These are phyloP conservation scores for Iphiclides podalirius DNA, from an alignment of 2,888 invertebrate species.

Conservation along the genomic window DNA sequence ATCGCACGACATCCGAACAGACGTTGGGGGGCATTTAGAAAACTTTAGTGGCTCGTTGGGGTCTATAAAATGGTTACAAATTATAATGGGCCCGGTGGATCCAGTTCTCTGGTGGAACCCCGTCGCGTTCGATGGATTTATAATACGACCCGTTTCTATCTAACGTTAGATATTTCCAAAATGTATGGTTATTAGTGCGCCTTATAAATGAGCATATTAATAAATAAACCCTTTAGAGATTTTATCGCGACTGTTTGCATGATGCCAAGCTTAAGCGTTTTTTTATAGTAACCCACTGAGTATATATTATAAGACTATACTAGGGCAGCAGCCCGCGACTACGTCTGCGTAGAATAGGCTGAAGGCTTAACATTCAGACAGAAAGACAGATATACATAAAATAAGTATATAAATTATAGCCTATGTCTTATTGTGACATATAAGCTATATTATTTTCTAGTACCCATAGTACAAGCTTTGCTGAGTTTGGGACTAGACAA, in stretches of 20 bases:
- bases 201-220: slow-evolving; percentile 4
- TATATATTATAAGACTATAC: too few species aligned
- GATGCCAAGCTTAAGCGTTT: too few species aligned
- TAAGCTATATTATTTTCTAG: too few species aligned
- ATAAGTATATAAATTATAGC: too few species aligned
- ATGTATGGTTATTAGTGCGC: slow-evolving; percentile 6
- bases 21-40: slow-evolving; percentile 4
- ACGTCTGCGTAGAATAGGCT: too few species aligned
- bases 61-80: slow-evolving; percentile 11
- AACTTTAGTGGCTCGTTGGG: slow-evolving; percentile 11
- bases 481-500: too few species aligned
- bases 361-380: too few species aligned
- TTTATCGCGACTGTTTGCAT: background rate
- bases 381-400: too few species aligned
- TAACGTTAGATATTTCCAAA: slow-evolving; percentile 2
- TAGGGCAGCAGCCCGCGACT: too few species aligned
- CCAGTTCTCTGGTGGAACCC: slow-evolving; percentile 12
- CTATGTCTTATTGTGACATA: too few species aligned
- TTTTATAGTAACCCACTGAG: too few species aligned
- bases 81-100: slow-evolving; percentile 9
- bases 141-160: slow-evolving; percentile 9
- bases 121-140: slow-evolving; percentile 17
- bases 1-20: slow-evolving; percentile 7
- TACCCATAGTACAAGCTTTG: too few species aligned
- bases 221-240: slow-evolving; percentile 12